Evolutionary conservation across 1,140 invertebrate species (phyloP).

Genomic region (Neuroterus valhalla): DNA sequence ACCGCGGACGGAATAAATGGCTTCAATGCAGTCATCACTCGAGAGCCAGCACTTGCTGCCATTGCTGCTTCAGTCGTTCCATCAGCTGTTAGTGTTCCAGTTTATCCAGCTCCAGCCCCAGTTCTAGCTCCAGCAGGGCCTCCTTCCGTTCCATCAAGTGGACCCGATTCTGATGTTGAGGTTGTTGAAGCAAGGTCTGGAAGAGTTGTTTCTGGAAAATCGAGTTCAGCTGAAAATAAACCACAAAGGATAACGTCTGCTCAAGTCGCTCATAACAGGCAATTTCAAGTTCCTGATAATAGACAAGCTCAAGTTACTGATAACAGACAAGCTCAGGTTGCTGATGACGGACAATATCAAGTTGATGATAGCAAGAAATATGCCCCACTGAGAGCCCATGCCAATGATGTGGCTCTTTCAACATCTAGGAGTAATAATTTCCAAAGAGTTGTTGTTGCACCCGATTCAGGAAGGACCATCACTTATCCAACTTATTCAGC

Average conservation of each 20-base stretch:
- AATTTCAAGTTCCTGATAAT: constrained; percentile 36
- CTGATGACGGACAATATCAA: constrained; percentile 29
- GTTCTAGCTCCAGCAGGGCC: constrained; percentile 43
- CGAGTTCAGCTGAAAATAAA: constrained; percentile 14
- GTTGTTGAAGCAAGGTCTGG: constrained; percentile 64
- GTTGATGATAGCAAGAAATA: constrained; percentile 37
- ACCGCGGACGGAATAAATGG: constrained; percentile 83
- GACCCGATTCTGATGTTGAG: constrained; percentile 71
- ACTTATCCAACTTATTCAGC: constrained; percentile 65
- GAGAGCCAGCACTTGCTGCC: constrained; percentile 73
- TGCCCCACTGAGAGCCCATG: constrained; percentile 48
- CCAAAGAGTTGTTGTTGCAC: constrained; percentile 46
- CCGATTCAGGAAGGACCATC: constrained; percentile 48
- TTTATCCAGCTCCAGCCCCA: constrained; percentile 42
- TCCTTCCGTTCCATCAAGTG: constrained; percentile 57
- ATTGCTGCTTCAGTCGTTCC: constrained; percentile 44
- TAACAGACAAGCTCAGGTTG: constrained; percentile 32
- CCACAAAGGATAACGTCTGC: not conserved
- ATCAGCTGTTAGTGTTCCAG: constrained; percentile 49
- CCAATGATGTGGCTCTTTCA: constrained; percentile 30
- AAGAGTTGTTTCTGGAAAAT: constrained; percentile 39
- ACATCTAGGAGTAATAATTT: constrained; percentile 35
- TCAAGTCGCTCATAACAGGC: constrained; percentile 14
- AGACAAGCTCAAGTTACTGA: constrained; percentile 10
- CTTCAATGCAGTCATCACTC: constrained; percentile 81